Evolutionary conservation across 2,113 vertebrate genomes (phyloP).

Genomic region (Spea bombifrons): DNA sequence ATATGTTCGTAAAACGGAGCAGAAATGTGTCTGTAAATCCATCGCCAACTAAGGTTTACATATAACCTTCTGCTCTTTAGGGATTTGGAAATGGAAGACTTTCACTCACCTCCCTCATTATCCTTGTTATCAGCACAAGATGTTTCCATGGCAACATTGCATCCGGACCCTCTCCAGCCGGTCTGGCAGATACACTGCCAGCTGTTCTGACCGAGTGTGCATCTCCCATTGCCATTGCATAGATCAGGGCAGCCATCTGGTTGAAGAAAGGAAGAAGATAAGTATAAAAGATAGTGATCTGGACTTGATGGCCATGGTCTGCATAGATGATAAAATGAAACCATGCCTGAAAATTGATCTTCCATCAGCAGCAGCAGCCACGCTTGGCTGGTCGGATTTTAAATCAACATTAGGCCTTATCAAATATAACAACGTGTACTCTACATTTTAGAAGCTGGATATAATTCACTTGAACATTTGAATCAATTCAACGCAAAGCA

Average conservation of each 20-base stretch:
- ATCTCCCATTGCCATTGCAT: slow-evolving; percentile 96
- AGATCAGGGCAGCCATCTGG: slow-evolving; percentile 97
- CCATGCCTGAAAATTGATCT: slow-evolving; percentile 47
- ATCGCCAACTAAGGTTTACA: slow-evolving; percentile 1
- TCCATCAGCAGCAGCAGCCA: slow-evolving; percentile 25
- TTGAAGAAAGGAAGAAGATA: slow-evolving; percentile 71
- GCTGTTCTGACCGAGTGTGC: slow-evolving; percentile 97
- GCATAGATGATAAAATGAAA: slow-evolving; percentile 53
- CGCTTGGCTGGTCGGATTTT: slow-evolving; percentile 29
- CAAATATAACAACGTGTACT: slow-evolving; percentile 9
- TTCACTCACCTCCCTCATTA: slow-evolving; percentile 95
- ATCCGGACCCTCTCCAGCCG: slow-evolving; percentile 96
- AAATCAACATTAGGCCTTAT: slow-evolving; percentile 43
- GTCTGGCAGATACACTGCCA: slow-evolving; percentile 99
- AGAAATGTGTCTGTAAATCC: slow-evolving; percentile 46
- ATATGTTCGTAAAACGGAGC: not conserved
- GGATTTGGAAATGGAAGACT: slow-evolving; percentile 57
- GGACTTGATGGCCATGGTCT: slow-evolving; percentile 51
- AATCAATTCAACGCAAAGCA: not conserved
- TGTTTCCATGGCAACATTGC: slow-evolving; percentile 98
- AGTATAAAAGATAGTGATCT: slow-evolving; percentile 58
- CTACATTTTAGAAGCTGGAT: slow-evolving; percentile 16
- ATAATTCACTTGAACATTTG: slow-evolving; percentile 10
- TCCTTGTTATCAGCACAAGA: slow-evolving; percentile 98
- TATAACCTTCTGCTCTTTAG: slow-evolving; percentile 47